Evolutionary conservation across 2,113 vertebrate species (phyloP).

Genomic region (Oriolus oriolus): DNA sequence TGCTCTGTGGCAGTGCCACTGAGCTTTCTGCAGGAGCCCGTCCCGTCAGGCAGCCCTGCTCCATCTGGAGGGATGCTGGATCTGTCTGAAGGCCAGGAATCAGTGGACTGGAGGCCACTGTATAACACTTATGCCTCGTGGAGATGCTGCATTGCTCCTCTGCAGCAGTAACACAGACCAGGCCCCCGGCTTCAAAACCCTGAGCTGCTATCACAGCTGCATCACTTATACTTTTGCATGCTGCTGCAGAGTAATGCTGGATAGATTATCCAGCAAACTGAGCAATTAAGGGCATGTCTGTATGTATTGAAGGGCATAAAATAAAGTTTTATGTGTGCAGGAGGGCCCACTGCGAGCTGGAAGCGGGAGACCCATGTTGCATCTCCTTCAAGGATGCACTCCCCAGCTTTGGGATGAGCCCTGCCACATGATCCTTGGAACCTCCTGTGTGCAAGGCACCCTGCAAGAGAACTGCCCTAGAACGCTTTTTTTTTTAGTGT

Average conservation of each 20-base stretch:
- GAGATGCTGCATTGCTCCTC: background rate
- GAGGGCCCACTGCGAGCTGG: background rate
- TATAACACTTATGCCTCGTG: accelerated
- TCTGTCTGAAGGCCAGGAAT: background rate
- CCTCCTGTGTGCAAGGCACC: background rate
- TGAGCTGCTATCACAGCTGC: background rate
- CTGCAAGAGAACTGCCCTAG: accelerated
- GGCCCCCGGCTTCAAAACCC: background rate
- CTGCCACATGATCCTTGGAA: accelerated
- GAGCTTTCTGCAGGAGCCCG: background rate
- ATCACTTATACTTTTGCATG: background rate
- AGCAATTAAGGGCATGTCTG: background rate
- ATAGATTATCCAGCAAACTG: background rate
- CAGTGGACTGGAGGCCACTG: background rate
- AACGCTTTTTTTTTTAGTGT: background rate
- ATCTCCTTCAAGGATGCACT: background rate
- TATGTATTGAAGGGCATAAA: background rate
- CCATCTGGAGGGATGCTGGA: background rate
- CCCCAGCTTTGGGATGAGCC: background rate
- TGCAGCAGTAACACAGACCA: background rate
- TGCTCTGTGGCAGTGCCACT: background rate
- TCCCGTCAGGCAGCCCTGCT: background rate
- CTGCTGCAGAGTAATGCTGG: background rate
- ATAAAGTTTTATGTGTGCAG: background rate
- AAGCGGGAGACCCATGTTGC: background rate